Percentiles rank a stretch among this genome's conserved stretches.
Evolutionary conservation across 2,888 invertebrate species (phyloP).

Genomic region (Isoperla grammatica): DNA sequence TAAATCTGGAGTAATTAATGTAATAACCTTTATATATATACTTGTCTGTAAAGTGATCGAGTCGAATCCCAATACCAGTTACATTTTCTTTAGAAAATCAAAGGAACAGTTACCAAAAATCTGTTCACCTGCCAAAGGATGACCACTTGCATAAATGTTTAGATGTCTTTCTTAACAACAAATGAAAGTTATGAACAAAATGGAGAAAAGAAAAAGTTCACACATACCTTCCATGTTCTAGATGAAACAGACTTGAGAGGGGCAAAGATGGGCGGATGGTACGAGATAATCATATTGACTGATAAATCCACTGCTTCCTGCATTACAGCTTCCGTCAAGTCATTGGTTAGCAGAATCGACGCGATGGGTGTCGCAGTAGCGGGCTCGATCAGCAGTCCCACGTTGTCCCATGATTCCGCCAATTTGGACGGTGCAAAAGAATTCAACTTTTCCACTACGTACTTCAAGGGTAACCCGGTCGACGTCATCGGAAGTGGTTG

Average conservation of each 20-base stretch:
- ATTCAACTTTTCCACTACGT: slow-evolving; percentile 56
- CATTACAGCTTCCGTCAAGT: slow-evolving; percentile 83
- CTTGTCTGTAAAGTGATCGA: too few species aligned
- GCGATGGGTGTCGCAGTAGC: slow-evolving; percentile 50
- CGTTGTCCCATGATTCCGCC: slow-evolving; percentile 92
- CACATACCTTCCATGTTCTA: slow-evolving; percentile 58
- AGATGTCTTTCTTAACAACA: not conserved
- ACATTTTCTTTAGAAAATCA: too few species aligned
- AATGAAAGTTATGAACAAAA: too few species aligned
- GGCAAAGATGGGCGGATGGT: slow-evolving; percentile 93
- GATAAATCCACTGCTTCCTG: slow-evolving; percentile 66
- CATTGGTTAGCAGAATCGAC: slow-evolving; percentile 81
- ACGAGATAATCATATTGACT: slow-evolving; percentile 79
- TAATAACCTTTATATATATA: too few species aligned
- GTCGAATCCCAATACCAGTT: too few species aligned
- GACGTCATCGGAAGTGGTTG: not conserved
- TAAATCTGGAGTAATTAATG: too few species aligned
- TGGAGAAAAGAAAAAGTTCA: too few species aligned
- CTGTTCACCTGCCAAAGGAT: too few species aligned
- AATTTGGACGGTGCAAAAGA: slow-evolving; percentile 62
- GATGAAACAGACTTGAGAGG: slow-evolving; percentile 71
- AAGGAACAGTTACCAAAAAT: too few species aligned
- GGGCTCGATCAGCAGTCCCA: slow-evolving; percentile 85
- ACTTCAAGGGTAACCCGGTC: slow-evolving; percentile 38
- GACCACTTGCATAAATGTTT: too few species aligned